Evolutionary conservation across 2,888 invertebrate genomes (phyloP).

Genomic region (Drosophila nigricruria): DNA sequence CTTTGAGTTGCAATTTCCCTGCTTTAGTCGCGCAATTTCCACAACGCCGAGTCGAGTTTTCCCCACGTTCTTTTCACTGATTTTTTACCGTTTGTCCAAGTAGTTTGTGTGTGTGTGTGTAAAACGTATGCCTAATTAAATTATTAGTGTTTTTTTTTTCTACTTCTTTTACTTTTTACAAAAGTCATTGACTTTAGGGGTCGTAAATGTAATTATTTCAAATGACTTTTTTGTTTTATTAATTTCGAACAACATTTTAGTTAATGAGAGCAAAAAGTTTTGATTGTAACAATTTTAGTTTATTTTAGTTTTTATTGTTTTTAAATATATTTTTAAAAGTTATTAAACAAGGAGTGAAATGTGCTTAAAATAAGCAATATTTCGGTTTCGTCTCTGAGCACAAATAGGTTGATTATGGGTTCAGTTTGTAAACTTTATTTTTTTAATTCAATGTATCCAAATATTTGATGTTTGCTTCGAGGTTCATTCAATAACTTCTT

Average conservation of each 20-base stretch:
- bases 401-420: not conserved
- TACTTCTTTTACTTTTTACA: conserved; percentile 12
- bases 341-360: not conserved
- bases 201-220: conserved; percentile 19
- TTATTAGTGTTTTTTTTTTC: conserved; percentile 47
- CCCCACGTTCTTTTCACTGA: conserved; percentile 64
- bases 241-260: not conserved
- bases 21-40: conserved; percentile 46
- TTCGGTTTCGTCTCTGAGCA: not conserved
- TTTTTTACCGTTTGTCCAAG: conserved; percentile 47
- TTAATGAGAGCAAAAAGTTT: not conserved
- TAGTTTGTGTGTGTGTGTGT: conserved; percentile 36
- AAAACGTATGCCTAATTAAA: conserved; percentile 65
- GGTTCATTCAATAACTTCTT: too few species aligned
- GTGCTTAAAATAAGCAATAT: not conserved
- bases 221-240: conserved; percentile 3
- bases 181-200: conserved; percentile 57
- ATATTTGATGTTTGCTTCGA: too few species aligned
- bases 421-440: too few species aligned
- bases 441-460: too few species aligned
- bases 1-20: conserved; percentile 57
- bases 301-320: not conserved
- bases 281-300: not conserved
- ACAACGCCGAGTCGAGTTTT: conserved; percentile 45
- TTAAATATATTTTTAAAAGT: not conserved